Conservation (phyloP, 2,113 vertebrate species). For the Pseudorasbora parva region DNA sequence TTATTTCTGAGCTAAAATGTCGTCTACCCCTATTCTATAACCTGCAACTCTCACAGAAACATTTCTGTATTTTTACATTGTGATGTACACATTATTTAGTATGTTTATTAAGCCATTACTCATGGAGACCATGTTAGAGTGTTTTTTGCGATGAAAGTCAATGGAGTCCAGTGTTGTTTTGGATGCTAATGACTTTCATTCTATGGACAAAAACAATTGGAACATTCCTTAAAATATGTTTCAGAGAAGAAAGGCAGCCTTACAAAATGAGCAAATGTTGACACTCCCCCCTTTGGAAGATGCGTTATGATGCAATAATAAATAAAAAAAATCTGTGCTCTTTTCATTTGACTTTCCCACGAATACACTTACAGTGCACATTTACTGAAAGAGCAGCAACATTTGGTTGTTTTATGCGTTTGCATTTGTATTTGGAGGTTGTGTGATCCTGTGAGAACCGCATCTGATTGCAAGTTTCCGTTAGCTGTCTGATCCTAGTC, state of each 20-base stretch:
- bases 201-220: neutral
- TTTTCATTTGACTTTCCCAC: conserved; percentile 7
- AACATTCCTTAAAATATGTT: neutral
- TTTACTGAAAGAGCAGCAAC: neutral
- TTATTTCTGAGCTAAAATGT: neutral
- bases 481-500: conserved; percentile 66
- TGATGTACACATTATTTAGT: neutral
- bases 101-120: neutral
- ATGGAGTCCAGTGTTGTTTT: neutral
- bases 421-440: conserved; percentile 21
- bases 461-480: conserved; percentile 65
- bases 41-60: neutral
- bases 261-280: neutral
- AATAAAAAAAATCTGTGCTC: too few species aligned
- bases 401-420: neutral
- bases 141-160: neutral
- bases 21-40: neutral
- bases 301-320: too few species aligned
- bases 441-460: neutral
- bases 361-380: neutral
- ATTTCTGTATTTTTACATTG: neutral
- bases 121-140: neutral
- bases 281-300: neutral
- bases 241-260: too few species aligned
- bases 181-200: neutral